phyloP scores from a whole-genome alignment of 2,797 vertebrate genomes.

The Lutjanus campechanus region DNA sequence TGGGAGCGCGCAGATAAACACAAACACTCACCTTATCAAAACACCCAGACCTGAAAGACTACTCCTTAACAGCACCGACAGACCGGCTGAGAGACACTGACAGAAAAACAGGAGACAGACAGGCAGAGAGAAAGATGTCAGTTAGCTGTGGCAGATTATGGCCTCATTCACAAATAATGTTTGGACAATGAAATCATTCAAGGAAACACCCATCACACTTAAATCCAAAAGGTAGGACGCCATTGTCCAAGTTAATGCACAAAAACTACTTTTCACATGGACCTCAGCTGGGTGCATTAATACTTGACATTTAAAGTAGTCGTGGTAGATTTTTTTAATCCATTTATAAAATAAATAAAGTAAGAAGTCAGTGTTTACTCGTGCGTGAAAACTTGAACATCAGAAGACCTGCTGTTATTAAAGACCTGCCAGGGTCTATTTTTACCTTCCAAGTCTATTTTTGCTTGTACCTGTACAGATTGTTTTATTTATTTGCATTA shows the following conservation, averaged over 20 bases:
- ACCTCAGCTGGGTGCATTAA: not conserved
- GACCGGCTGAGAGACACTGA: constrained; percentile 49
- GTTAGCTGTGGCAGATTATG: constrained; percentile 54
- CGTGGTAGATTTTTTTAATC: not conserved
- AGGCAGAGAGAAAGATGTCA: constrained; percentile 31
- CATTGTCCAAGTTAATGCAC: constrained; percentile 60
- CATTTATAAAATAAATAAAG: not conserved
- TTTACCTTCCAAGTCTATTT: too few relatives aligned
- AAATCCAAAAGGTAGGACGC: constrained; percentile 43
- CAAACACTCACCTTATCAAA: constrained; percentile 94
- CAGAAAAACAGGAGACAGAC: constrained; percentile 40
- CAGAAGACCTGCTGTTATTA: too few relatives aligned
- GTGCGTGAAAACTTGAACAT: too few relatives aligned
- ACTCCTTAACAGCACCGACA: constrained; percentile 91
- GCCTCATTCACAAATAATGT: constrained; percentile 38
- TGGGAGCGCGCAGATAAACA: constrained; percentile 95
- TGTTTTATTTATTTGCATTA: too few relatives aligned
- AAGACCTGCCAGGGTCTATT: too few relatives aligned
- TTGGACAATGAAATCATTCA: constrained; percentile 54
- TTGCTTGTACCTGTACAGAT: too few relatives aligned
- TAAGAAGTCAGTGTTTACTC: too few relatives aligned
- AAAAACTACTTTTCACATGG: not conserved
- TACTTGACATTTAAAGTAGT: not conserved
- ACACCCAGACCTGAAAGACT: constrained; percentile 91
- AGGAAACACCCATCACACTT: constrained; percentile 30